Percentiles rank a stretch among this genome's conserved stretches.
Evolutionary conservation across 2,113 vertebrate species (phyloP).

Genomic region (Nerophis lumbriciformis): DNA sequence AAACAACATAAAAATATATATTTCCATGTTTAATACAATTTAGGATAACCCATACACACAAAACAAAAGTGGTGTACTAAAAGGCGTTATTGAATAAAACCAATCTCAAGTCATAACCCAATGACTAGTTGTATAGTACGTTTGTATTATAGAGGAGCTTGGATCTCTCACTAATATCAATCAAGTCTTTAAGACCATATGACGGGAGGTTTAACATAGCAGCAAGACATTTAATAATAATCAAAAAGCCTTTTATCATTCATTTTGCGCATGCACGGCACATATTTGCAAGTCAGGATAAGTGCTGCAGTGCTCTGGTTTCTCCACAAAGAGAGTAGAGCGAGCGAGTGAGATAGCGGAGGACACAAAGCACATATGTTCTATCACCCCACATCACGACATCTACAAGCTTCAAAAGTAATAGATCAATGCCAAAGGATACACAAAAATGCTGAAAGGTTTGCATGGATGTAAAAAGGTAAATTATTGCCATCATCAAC

Average conservation of each 20-base stretch:
- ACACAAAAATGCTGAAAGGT: conserved; percentile 3
- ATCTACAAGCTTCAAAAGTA: conserved; percentile 26
- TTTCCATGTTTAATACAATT: no score
- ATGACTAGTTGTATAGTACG: no score
- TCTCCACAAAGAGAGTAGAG: neutral
- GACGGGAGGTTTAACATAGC: no score
- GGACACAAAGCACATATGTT: conserved; percentile 26
- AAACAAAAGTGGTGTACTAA: no score
- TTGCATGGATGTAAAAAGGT: neutral
- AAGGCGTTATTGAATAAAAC: no score
- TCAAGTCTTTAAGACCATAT: neutral
- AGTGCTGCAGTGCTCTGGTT: neutral
- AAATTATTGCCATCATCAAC: neutral
- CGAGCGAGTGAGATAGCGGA: neutral
- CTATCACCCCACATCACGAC: conserved; percentile 18
- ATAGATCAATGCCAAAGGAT: conserved; percentile 22
- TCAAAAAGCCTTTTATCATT: neutral
- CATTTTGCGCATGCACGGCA: neutral
- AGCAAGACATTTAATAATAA: neutral
- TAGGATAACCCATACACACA: no score
- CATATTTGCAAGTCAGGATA: neutral
- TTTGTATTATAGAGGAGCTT: no score
- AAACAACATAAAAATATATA: no score
- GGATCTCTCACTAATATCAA: neutral
- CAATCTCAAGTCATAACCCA: no score